A percentile compares a stretch with the other conserved stretches of the same genome.
These are phyloP conservation scores for Sanderia malayensis DNA, from an alignment of 30 jellyfish, hydroid and myxozoan genomes.

Conservation along the genomic window DNA sequence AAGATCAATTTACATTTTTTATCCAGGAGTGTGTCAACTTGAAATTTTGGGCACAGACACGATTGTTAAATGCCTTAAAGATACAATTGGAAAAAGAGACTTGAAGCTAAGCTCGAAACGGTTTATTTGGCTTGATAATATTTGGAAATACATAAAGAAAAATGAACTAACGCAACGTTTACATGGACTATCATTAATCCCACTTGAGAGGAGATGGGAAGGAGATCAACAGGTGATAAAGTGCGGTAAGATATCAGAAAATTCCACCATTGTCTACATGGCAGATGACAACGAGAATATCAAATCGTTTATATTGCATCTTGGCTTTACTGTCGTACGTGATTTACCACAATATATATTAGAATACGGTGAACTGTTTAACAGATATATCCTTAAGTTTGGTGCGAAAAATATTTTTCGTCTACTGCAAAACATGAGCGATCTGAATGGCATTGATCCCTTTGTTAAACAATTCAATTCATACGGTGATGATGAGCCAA, in stretches of 20 bases:
- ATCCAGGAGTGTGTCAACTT: slow-evolving; percentile 28
- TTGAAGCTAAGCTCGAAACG: too few species aligned
- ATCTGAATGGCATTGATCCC: background rate
- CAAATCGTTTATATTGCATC: background rate
- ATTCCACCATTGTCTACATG: background rate
- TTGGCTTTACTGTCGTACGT: slow-evolving; percentile 10
- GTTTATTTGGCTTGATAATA: slow-evolving; percentile 19
- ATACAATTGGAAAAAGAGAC: too few species aligned
- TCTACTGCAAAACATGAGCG: slow-evolving; percentile 12
- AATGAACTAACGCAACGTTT: background rate
- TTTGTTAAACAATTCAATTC: background rate
- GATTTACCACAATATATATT: slow-evolving; percentile 19
- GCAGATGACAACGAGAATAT: background rate
- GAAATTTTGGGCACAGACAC: background rate
- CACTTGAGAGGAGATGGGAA: background rate
- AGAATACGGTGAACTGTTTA: slow-evolving; percentile 15
- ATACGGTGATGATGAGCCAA: background rate
- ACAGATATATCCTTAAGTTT: background rate
- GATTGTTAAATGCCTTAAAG: background rate
- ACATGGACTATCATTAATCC: slow-evolving; percentile 34
- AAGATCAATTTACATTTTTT: too few species aligned
- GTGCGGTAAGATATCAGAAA: background rate
- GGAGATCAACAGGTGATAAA: too few species aligned
- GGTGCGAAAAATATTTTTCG: background rate
- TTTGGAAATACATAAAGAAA: slow-evolving; percentile 30